Evolutionary conservation across 2,888 invertebrate species (phyloP).

Genomic region (Cataglyphis rosenhaueri): DNA sequence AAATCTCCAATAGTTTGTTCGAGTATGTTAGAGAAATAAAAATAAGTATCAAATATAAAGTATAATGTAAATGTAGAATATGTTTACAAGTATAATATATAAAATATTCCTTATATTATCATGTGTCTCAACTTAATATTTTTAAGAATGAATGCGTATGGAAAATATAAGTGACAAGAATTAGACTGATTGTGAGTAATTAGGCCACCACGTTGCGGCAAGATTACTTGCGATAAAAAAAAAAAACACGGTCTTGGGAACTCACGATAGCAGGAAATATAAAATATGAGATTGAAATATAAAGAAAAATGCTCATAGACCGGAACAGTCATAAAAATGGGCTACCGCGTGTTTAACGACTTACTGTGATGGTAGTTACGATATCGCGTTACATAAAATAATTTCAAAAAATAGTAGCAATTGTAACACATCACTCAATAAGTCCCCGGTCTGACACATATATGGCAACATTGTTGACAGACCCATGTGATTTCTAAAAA

Average conservation of each 20-base stretch:
- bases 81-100: not conserved
- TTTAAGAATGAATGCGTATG: not conserved
- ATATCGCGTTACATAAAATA: conserved; percentile 42
- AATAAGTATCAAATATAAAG: not conserved
- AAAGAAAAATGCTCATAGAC: conserved; percentile 30
- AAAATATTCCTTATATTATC: not conserved
- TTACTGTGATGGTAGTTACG: conserved; percentile 32
- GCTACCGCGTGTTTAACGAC: conserved; percentile 46
- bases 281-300: conserved; percentile 39
- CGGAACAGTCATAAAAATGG: conserved; percentile 41
- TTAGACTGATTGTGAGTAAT: conserved; percentile 18
- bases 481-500: too few relatives aligned
- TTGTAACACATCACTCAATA: not conserved
- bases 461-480: too few relatives aligned
- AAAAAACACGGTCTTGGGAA: conserved; percentile 22
- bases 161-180: conserved; percentile 20
- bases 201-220: conserved; percentile 8
- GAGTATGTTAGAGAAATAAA: not conserved
- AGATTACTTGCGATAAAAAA: conserved; percentile 34
- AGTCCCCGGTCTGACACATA: too few relatives aligned
- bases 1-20: not conserved
- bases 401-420: conserved; percentile 41
- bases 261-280: conserved; percentile 29
- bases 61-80: not conserved
- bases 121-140: not conserved